Percentiles rank a stretch among this genome's conserved stretches.
phyloP scores from a whole-genome alignment of 1,140 invertebrate species.

The Atta colombica region DNA sequence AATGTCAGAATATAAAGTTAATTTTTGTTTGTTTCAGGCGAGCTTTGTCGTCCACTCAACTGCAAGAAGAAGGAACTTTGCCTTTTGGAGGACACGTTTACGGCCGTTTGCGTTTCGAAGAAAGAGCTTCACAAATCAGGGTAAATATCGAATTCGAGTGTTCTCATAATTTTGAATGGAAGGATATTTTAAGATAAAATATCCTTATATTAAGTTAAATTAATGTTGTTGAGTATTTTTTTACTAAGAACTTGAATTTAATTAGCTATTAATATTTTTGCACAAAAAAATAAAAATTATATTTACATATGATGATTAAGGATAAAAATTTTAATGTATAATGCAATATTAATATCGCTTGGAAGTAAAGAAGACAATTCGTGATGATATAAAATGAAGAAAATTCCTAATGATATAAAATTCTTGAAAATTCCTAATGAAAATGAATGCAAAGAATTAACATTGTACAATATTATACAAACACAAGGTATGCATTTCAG shows the following conservation, averaged over 20 bases:
- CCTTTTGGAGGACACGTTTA: conserved; percentile 93
- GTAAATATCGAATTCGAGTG: conserved; percentile 85
- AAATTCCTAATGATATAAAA: too few relatives aligned
- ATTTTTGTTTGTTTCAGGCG: conserved; percentile 88
- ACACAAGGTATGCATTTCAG: too few relatives aligned
- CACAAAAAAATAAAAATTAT: background rate
- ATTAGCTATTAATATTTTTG: background rate
- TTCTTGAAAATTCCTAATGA: too few relatives aligned
- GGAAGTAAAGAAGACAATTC: too few relatives aligned
- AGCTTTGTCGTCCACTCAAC: conserved; percentile 94
- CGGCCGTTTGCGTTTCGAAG: conserved; percentile 95
- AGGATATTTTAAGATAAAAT: conserved; percentile 1
- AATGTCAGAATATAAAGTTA: background rate
- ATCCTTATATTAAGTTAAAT: background rate
- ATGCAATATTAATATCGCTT: background rate
- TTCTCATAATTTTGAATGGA: background rate
- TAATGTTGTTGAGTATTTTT: background rate
- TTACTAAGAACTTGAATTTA: background rate
- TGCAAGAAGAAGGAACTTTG: conserved; percentile 96
- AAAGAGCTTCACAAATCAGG: conserved; percentile 94
- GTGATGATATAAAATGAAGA: too few relatives aligned
- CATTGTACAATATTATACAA: too few relatives aligned
- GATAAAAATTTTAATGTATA: background rate
- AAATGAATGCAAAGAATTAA: too few relatives aligned
- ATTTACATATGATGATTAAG: background rate